Conservation (phyloP, 2,797 vertebrate genomes). For the Chelon labrosus region DNA sequence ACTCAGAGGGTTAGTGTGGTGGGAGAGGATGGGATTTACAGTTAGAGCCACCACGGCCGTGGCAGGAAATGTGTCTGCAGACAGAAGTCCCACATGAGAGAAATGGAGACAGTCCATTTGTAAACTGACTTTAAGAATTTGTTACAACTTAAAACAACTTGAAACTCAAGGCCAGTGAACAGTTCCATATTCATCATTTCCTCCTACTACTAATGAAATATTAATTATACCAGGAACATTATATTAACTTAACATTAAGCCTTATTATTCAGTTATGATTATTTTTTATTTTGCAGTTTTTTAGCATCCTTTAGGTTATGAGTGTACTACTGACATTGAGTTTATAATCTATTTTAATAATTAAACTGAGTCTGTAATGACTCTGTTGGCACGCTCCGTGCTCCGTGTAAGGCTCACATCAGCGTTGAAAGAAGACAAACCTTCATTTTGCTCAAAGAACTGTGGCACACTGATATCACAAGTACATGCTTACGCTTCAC, state of each 20-base stretch:
- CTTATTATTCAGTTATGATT: too few relatives aligned
- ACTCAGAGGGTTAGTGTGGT: constrained; percentile 57
- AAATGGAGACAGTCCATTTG: not conserved
- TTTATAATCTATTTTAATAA: too few relatives aligned
- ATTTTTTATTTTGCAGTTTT: too few relatives aligned
- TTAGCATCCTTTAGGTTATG: too few relatives aligned
- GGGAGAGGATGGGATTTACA: constrained; percentile 57
- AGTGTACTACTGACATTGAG: too few relatives aligned
- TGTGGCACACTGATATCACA: constrained; percentile 1
- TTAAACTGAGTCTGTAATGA: not conserved
- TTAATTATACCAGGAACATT: too few relatives aligned
- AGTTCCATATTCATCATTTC: too few relatives aligned
- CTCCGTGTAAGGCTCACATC: not conserved
- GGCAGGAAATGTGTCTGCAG: constrained; percentile 61
- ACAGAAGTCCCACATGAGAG: constrained; percentile 2
- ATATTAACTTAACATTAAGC: too few relatives aligned
- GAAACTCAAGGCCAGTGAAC: too few relatives aligned
- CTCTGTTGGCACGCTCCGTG: not conserved
- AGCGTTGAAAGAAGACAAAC: not conserved
- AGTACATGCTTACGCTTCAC: constrained; percentile 11
- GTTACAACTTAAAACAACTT: not conserved
- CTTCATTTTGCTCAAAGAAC: not conserved
- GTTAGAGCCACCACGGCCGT: constrained; percentile 1
- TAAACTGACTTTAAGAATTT: not conserved
- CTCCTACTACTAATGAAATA: too few relatives aligned